phyloP scores from a whole-genome alignment of 64 coral and sea anemone species.

The Pocillopora damicornis region DNA sequence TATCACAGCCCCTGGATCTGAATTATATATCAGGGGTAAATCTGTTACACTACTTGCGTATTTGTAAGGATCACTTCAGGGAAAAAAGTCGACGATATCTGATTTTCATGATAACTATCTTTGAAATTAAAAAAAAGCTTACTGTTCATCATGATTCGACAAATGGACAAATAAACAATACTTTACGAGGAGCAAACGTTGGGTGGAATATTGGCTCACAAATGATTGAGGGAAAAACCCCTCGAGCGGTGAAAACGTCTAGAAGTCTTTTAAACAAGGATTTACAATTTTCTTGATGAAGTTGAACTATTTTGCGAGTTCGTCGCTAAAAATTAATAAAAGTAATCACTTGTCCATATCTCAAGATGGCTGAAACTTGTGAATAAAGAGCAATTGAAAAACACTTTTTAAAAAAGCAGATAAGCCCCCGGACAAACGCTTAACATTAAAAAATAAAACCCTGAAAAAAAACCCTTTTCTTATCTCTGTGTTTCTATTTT shows the following conservation, averaged over 20 bases:
- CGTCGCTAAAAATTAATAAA: not conserved
- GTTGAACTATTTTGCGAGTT: not conserved
- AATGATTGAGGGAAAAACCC: not conserved
- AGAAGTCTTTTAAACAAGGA: not conserved
- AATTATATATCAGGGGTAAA: not conserved
- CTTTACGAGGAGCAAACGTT: not conserved
- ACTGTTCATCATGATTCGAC: not conserved
- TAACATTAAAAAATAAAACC: no score
- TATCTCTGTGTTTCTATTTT: no score
- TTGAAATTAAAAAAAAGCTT: slow-evolving; percentile 15
- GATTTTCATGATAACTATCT: not conserved
- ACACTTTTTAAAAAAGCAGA: not conserved
- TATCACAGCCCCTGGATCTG: not conserved
- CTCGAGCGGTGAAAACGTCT: not conserved
- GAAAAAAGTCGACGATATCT: slow-evolving; percentile 7
- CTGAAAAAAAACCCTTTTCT: no score
- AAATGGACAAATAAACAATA: slow-evolving; percentile 11
- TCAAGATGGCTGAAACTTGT: not conserved
- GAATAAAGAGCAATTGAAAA: slow-evolving; percentile 1
- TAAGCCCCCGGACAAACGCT: no score
- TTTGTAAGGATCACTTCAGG: slow-evolving; percentile 7
- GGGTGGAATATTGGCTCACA: not conserved
- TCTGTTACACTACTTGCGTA: slow-evolving; percentile 19
- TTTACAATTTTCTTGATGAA: not conserved
- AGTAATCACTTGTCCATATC: not conserved